These are phyloP conservation scores for Ceryle rudis DNA, from an alignment of 2,797 vertebrate genomes.

Conservation along the genomic window DNA sequence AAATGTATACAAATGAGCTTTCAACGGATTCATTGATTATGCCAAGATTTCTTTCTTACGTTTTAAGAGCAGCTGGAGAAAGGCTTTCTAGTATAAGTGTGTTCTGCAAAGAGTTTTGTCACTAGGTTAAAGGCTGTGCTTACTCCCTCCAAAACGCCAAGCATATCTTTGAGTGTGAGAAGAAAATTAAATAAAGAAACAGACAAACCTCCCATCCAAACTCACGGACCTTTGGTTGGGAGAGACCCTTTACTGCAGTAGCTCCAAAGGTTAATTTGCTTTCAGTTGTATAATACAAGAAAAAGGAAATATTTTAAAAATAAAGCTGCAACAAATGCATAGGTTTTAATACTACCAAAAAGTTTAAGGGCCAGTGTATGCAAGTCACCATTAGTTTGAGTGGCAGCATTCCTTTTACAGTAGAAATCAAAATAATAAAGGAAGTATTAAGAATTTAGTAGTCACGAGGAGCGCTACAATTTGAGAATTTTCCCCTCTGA, in stretches of 20 bases:
- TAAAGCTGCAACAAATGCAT: not conserved
- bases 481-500: constrained; percentile 45
- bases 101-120: not conserved
- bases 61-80: not conserved
- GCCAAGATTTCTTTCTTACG: not conserved
- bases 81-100: not conserved
- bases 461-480: not conserved
- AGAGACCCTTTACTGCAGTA: not conserved
- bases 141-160: constrained; percentile 43
- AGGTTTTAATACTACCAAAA: not conserved
- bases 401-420: not conserved
- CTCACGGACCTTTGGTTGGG: not conserved
- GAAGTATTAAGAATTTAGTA: not conserved
- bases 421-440: constrained; percentile 10
- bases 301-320: not conserved
- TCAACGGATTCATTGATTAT: not conserved
- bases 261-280: not conserved
- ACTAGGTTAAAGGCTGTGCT: constrained; percentile 39
- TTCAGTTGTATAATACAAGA: not conserved
- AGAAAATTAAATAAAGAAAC: constrained; percentile 64
- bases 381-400: not conserved
- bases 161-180: constrained; percentile 41
- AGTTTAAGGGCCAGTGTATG: not conserved
- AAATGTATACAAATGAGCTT: not conserved
- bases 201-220: constrained; percentile 25